Base-by-base conservation (phyloP, 1,140 invertebrate species). In the Brachionus koreanus region DNA sequence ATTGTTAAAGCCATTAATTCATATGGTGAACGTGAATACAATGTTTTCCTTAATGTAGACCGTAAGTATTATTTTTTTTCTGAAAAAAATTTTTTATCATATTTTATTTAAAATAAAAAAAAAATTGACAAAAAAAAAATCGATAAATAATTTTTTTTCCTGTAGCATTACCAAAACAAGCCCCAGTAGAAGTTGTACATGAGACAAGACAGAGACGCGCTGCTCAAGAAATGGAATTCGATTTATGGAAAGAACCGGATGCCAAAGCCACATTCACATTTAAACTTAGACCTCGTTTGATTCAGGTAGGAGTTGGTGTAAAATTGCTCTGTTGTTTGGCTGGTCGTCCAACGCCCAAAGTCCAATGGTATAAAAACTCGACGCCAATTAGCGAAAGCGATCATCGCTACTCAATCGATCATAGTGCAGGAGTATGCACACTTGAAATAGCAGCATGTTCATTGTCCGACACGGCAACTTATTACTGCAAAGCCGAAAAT, bases 11-110 rank as follows among this genome's bases (percentile, higher is more conserved):
- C 97, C 3, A 95, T 98, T 88, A 99, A 99, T 90, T 94, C 95
- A 86, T 99, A 97, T 88, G 97, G 97, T 65, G 94, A 93, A 85
- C 91, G 94, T 84, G 97, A 99, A 89, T 96, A 98, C 89, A 93
- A 95, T 67, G 95, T 97, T 5, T 97, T 97, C 91, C 91, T 99
- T 3, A 98, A 97, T 87, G 96, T 99, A 29, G 95, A 98, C 91
- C 94, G 67, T 72, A 72, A 69, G 35, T 19, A 33, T n/a, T n/a
- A 94, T 89, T 39, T 23, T 57, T 16, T 23, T 39, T 6, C 12
- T 46, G 13, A 49, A 13, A 49, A 49, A 16, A 29, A 29, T 29
- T 29, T 29, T 29, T 29, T 29, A 3, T 0, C 2, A 3, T 46
- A 49, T 49, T 16, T 16, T 16, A 16, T 49, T 49, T 3, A 49